Conservation (phyloP, 2,113 vertebrate species). For the Cyphomyrus plagiostoma region DNA sequence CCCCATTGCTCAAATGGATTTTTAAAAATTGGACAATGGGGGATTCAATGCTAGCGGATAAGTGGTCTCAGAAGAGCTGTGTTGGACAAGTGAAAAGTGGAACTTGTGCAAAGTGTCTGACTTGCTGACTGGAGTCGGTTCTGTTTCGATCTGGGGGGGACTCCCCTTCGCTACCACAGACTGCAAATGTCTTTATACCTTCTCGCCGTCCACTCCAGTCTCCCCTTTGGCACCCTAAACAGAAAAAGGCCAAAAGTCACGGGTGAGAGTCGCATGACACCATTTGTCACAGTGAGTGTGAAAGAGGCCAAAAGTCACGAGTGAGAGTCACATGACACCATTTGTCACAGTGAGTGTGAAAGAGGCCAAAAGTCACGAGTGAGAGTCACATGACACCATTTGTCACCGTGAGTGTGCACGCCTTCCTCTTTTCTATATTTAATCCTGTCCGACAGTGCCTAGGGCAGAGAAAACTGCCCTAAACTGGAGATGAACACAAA, state of each 20-base stretch:
- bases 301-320: neutral
- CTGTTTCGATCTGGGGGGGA: neutral
- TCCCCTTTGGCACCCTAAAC: constrained; percentile 62
- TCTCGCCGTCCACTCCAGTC: constrained; percentile 54
- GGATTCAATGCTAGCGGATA: neutral
- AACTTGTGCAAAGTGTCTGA: neutral
- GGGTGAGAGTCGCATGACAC: neutral
- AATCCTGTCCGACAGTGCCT: neutral
- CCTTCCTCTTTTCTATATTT: neutral
- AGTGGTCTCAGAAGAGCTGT: neutral
- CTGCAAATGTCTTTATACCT: constrained; percentile 38
- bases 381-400: neutral
- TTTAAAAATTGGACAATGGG: neutral
- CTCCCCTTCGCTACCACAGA: neutral
- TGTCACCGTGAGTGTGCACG: neutral
- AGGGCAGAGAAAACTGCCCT: neutral
- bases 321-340: neutral
- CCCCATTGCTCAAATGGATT: neutral
- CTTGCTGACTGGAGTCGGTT: neutral
- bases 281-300: too few relatives aligned
- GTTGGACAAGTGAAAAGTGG: neutral
- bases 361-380: neutral
- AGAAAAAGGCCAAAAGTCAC: neutral
- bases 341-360: neutral
- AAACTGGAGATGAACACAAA: neutral